Evolutionary conservation across 2,113 vertebrate species (phyloP).

Genomic region (Misgurnus anguillicaudatus): DNA sequence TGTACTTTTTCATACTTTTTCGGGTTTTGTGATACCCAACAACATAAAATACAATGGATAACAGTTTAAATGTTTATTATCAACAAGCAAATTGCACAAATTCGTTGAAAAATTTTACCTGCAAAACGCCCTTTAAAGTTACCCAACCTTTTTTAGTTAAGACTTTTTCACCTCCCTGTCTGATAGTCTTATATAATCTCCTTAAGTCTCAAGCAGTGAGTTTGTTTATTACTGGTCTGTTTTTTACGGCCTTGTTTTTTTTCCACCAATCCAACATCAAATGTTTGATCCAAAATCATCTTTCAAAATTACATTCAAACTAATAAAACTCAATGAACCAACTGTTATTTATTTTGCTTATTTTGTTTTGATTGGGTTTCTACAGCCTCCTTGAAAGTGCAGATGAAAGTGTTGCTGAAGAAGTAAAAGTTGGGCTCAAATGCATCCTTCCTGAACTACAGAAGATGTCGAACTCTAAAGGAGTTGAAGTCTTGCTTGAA

Average conservation of each 20-base stretch:
- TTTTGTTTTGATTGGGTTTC: slow-evolving; percentile 39
- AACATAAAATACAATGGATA: no score
- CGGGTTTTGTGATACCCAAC: no score
- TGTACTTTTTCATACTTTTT: no score
- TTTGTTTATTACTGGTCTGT: slow-evolving; percentile 39
- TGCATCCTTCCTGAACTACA: slow-evolving; percentile 76
- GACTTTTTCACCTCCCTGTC: slow-evolving; percentile 21
- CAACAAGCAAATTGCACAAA: no score
- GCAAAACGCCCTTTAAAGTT: no score
- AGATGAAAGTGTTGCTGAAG: slow-evolving; percentile 73
- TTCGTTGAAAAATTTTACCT: no score
- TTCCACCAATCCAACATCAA: slow-evolving; percentile 2
- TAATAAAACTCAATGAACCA: not conserved
- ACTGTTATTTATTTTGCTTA: not conserved
- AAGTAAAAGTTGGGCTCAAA: slow-evolving; percentile 80
- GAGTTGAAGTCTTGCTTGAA: slow-evolving; percentile 83
- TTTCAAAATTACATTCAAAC: not conserved
- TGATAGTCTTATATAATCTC: slow-evolving; percentile 57
- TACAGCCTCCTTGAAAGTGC: slow-evolving; percentile 85
- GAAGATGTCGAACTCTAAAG: slow-evolving; percentile 76
- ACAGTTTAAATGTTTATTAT: no score
- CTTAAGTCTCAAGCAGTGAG: slow-evolving; percentile 57
- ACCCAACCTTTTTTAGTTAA: slow-evolving; percentile 17
- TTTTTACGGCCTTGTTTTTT: slow-evolving; percentile 12
- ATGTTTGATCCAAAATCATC: not conserved